phyloP scores from a whole-genome alignment of 2,113 vertebrate genomes.

The Nyctereutes procyonoides region DNA sequence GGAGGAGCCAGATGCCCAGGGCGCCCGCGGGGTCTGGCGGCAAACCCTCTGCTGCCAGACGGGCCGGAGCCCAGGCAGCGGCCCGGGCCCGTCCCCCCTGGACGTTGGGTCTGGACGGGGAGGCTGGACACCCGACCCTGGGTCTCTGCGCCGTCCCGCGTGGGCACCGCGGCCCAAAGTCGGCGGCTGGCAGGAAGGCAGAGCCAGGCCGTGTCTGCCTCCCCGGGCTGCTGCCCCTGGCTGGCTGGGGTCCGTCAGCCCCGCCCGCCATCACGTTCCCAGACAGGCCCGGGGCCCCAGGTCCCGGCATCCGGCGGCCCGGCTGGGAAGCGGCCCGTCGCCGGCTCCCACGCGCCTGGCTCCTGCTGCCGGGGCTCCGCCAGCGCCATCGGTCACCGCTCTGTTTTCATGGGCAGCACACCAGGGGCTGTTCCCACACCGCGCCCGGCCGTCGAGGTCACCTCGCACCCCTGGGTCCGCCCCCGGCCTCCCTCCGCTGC shows the following conservation, averaged over 20 bases:
- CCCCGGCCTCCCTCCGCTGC: too few relatives aligned
- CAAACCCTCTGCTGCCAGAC: background rate
- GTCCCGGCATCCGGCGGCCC: background rate
- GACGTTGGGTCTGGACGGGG: background rate
- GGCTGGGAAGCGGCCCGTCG: background rate
- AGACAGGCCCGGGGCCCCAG: background rate
- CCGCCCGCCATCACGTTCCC: background rate
- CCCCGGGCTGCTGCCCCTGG: background rate
- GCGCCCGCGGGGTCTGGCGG: too few relatives aligned
- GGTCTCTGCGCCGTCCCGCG: background rate
- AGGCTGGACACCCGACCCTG: background rate
- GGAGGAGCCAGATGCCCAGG: too few relatives aligned
- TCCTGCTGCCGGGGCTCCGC: background rate
- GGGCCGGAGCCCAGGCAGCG: background rate
- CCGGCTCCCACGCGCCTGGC: background rate
- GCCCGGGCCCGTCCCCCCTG: background rate
- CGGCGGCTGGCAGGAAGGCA: background rate
- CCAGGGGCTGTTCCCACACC: background rate
- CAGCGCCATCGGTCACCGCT: background rate
- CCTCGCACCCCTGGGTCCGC: accelerated
- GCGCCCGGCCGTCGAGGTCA: background rate
- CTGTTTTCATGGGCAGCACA: background rate
- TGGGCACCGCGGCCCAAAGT: background rate
- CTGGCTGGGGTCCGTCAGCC: background rate
- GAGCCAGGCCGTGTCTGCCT: background rate